Base-by-base conservation (phyloP, 2,888 invertebrate genomes). In the Pteria penguin region DNA sequence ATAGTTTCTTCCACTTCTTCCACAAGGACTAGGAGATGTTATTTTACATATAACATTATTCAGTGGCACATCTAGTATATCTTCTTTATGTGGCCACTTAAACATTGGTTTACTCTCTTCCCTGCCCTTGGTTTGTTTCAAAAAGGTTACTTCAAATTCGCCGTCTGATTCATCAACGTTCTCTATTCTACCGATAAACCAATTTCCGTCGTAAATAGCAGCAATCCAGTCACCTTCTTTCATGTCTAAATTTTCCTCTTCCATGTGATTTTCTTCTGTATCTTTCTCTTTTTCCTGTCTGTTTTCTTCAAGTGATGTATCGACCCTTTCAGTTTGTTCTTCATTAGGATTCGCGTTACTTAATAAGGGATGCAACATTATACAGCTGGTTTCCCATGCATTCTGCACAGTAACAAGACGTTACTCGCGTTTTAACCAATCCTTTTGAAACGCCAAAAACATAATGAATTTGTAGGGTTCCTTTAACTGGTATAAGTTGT, bases 101-200 rank as follows among this genome's bases (percentile, higher is more conserved):
- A 57, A 57, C 57, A 57, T 18, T 22, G 22, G 57, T 24, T 57
- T 57, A 57, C 22, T 57, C 57, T 57, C 57, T 22, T 57, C 57
- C 24, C 18, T 65, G 22, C 65, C 62, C 11, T 22, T 22, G 24
- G 65, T 65, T 8, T 36, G 31, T 8, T 45, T 18, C 65, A 45
- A 45, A 65, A 45, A 65, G 2, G 3, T 65, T 33, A 65, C 45
- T 45, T 65, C 65, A 45, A 22, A 65, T 65, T 65, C 65, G n/a
- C 26, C 45, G 45, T 65, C 45, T 36, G 45, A 2, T 22, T 65
- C 45, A 65, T 65, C 65, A 27, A 45, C 22, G 45, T 45, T n/a
- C 18, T 32, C 36, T 8, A 65, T 65, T 26, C 36, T 18, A n/a
- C 65, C 36, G 8, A 65, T 26, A 22, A 36, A 26, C 65, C 65